These are phyloP conservation scores for Lampris incognitus DNA, from an alignment of 2,113 vertebrate genomes.

Conservation along the genomic window DNA sequence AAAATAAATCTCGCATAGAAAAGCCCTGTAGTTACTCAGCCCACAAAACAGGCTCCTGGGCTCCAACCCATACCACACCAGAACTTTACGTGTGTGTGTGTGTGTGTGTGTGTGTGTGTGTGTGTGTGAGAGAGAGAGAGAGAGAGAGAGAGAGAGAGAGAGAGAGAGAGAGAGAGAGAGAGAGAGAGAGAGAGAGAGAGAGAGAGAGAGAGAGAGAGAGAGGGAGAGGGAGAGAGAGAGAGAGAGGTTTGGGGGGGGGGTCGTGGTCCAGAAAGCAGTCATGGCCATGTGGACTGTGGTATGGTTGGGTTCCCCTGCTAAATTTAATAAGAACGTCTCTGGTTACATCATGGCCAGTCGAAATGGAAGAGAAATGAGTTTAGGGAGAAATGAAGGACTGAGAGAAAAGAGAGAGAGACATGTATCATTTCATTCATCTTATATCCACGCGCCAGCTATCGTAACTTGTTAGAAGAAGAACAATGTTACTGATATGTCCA, in stretches of 20 bases:
- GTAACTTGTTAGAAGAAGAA: too few relatives aligned
- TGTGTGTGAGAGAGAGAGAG: conserved; percentile 12
- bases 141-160: not conserved
- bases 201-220: not conserved
- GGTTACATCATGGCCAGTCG: conserved; percentile 60
- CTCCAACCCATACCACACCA: conserved; percentile 58
- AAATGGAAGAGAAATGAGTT: conserved; percentile 28
- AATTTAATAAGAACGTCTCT: conserved; percentile 66
- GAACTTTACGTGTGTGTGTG: conserved; percentile 14
- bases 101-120: conserved; percentile 14
- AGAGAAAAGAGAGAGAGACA: conserved; percentile 29
- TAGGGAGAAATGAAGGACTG: not conserved
- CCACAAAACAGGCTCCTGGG: conserved; percentile 63
- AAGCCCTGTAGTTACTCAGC: conserved; percentile 69
- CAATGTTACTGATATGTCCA: not conserved
- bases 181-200: not conserved
- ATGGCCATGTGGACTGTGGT: conserved; percentile 48
- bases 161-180: not conserved
- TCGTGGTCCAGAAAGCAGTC: conserved; percentile 7
- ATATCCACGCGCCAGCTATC: not conserved
- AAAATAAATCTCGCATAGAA: conserved; percentile 73
- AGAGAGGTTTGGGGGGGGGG: not conserved
- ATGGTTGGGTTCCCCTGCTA: conserved; percentile 29
- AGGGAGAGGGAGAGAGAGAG: not conserved
- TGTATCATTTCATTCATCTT: not conserved